Base-by-base conservation (phyloP, 2,888 invertebrate species). In the Lissocephala sabroskyi region DNA sequence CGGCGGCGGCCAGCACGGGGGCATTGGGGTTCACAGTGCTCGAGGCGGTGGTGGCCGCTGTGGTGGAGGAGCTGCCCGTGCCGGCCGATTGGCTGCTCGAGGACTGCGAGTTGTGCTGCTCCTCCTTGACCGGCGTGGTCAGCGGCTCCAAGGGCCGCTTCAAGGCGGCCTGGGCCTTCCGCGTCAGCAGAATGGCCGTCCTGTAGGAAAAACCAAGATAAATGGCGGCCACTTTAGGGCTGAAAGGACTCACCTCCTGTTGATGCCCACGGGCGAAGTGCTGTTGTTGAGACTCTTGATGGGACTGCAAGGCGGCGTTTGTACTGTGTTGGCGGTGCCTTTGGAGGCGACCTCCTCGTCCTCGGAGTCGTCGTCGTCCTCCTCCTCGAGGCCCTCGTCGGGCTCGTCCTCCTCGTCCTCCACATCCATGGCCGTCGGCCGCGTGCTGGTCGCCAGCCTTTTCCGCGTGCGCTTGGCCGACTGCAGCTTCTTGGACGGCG, bases 111-210 rank as follows among this genome's bases (percentile, higher is more conserved):
- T 73, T 73, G 9, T 74, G 64, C n/a, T 73, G 75, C 52, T 82
- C 82, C 50, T 81, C 82, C 44, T 81, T 81, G 10, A 82, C 82
- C 5, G 79, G 73, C 45, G 79, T 80, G 19, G 78, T 65, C 37
- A 61, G 23, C 5, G 74, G 65, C 42, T 81, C 81, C 6, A 75
- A 81, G 3, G 85, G 85, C 49, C 82, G 79, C 71, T 87, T 85
- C 33, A 85, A 73, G 53, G 86, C 85, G 1, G 89, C 88, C 74
- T 89, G 89, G 1, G 90, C 90, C 82, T 93, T 93, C 40, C 91
- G 87, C 7, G 92, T 91, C 67, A 93, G 91, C 23, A 93, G 83
- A 18, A 93, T 92, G n/a, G 93, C 91, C 16, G 91, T 93, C 71
- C 93, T 84, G 41, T 1, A 63, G 49, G 10, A 32, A 17, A 18